Percentiles rank a stretch among this genome's conserved stretches.
Conservation (phyloP, 2,797 vertebrate species). For the Sciaenops ocellatus region DNA sequence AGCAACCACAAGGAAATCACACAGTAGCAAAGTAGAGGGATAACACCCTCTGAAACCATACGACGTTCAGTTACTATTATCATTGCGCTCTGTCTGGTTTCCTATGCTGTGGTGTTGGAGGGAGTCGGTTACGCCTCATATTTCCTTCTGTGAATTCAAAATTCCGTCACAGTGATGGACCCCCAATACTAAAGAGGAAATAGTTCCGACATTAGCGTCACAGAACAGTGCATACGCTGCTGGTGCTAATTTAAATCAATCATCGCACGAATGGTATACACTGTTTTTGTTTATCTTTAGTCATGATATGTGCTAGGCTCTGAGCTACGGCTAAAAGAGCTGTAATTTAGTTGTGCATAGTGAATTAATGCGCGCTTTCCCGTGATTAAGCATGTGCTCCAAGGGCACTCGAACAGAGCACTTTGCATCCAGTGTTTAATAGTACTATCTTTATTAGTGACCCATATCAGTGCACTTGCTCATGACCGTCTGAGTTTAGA, state of each 20-base stretch:
- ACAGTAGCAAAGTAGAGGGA: slow-evolving; percentile 58
- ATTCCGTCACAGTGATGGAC: slow-evolving; percentile 3
- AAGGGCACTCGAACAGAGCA: slow-evolving; percentile 61
- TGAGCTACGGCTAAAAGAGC: slow-evolving; percentile 52
- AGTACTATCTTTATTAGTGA: slow-evolving; percentile 63
- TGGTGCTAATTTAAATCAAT: slow-evolving; percentile 3
- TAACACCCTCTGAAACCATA: slow-evolving; percentile 60
- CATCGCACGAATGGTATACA: background rate
- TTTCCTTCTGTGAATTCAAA: slow-evolving; percentile 22
- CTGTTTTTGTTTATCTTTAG: slow-evolving; percentile 49
- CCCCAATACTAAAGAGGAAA: background rate
- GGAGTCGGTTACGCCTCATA: slow-evolving; percentile 5
- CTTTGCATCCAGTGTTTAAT: slow-evolving; percentile 59
- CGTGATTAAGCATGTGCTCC: slow-evolving; percentile 69
- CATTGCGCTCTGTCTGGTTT: slow-evolving; percentile 46
- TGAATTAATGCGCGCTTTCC: slow-evolving; percentile 73
- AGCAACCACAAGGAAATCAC: slow-evolving; percentile 68
- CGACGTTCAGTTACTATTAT: slow-evolving; percentile 28
- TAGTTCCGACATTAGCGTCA: background rate
- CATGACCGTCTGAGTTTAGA: slow-evolving; percentile 50
- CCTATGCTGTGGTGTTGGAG: slow-evolving; percentile 24
- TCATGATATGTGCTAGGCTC: slow-evolving; percentile 29
- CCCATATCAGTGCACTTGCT: slow-evolving; percentile 59
- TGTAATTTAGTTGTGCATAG: slow-evolving; percentile 53
- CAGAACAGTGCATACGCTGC: background rate